A percentile compares a stretch with the other conserved stretches of the same genome.
phyloP scores from a whole-genome alignment of 35 echinoderm and acorn worm species.

The Apostichopus japonicus region DNA sequence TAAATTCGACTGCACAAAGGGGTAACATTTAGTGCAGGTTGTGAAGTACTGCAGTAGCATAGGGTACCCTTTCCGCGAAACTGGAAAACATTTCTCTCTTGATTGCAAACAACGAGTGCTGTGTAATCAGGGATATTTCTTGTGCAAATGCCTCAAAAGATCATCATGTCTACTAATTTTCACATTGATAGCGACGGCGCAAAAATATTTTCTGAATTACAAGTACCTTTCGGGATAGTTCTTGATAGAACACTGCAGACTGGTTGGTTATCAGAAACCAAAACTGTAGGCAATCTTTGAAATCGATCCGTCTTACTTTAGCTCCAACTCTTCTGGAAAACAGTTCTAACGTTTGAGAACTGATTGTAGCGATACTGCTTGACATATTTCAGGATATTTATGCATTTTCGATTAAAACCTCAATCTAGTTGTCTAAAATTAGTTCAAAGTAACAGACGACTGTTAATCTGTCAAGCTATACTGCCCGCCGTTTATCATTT shows the following conservation, averaged over 20 bases:
- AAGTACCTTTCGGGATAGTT: constrained; percentile 8
- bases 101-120: too few species aligned
- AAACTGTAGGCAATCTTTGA: background rate
- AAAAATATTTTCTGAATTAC: background rate
- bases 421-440: too few species aligned
- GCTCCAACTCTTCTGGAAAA: background rate
- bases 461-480: background rate
- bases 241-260: background rate
- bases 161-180: too few species aligned
- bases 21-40: too few species aligned
- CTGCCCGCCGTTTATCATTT: background rate
- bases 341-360: background rate
- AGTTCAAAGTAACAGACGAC: too few species aligned
- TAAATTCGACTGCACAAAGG: too few species aligned
- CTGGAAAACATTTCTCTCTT: background rate
- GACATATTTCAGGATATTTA: too few species aligned
- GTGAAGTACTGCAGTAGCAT: too few species aligned
- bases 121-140: too few species aligned
- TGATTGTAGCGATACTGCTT: background rate
- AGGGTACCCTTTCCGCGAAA: background rate
- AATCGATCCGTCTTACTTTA: background rate
- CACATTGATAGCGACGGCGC: too few species aligned
- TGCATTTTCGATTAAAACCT: too few species aligned
- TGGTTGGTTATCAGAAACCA: background rate
- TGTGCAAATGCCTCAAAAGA: too few species aligned